Percentiles rank a stretch among this genome's conserved stretches.
phyloP scores from a whole-genome alignment of 2,113 vertebrate genomes.

The Ammodytes dubius region DNA sequence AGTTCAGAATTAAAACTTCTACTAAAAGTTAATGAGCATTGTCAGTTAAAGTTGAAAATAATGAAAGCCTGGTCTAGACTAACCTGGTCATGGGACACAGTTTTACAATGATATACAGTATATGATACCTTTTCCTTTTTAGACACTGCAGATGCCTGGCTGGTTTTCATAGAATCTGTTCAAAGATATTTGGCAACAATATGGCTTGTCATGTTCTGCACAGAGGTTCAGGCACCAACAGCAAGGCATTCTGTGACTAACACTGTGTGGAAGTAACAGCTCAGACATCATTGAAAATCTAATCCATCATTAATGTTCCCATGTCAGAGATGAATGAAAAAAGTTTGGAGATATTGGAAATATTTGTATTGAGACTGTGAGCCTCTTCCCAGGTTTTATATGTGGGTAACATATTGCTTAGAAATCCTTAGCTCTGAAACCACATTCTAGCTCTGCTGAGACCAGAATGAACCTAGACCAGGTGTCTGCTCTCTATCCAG shows the following conservation, averaged over 20 bases:
- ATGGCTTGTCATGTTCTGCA: constrained; percentile 42
- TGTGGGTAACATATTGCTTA: background rate
- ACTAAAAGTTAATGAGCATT: too few relatives aligned
- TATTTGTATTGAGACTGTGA: background rate
- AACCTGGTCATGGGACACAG: background rate
- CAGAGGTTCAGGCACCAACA: constrained; percentile 23
- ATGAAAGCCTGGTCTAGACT: too few relatives aligned
- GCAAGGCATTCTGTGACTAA: constrained; percentile 27
- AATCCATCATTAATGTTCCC: constrained; percentile 25
- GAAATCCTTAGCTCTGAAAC: background rate
- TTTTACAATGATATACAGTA: background rate
- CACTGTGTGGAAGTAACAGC: constrained; percentile 16
- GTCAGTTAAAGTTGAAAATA: too few relatives aligned
- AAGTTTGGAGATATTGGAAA: background rate
- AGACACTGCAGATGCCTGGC: constrained; percentile 6
- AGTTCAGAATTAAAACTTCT: too few relatives aligned
- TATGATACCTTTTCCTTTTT: background rate
- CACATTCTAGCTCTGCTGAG: background rate
- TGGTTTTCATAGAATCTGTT: constrained; percentile 30
- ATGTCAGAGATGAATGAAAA: constrained; percentile 14
- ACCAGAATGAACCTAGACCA: background rate
- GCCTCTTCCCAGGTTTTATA: background rate
- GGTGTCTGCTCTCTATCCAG: background rate
- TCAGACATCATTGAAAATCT: constrained; percentile 37
- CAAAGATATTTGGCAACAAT: constrained; percentile 30